Evolutionary conservation across 2,797 vertebrate genomes (phyloP).

Genomic region (Scyliorhinus canicula): DNA sequence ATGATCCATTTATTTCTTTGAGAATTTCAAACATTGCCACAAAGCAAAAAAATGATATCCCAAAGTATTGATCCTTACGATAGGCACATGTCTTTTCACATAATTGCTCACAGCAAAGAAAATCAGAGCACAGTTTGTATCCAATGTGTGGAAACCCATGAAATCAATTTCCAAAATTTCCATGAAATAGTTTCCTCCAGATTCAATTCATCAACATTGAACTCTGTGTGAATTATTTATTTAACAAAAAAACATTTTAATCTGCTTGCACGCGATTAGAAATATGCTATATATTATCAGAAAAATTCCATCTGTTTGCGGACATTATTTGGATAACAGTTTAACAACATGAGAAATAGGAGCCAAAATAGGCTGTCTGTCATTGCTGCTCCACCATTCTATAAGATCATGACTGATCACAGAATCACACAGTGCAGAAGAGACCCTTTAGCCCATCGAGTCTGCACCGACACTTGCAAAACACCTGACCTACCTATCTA

Average conservation of each 20-base stretch:
- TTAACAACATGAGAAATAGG: not conserved
- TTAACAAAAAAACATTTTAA: not conserved
- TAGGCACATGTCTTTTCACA: not conserved
- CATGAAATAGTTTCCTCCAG: not conserved
- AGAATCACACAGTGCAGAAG: no score
- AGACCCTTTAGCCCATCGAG: no score
- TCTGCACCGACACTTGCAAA: no score
- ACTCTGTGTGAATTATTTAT: slow-evolving; percentile 20
- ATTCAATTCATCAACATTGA: not conserved
- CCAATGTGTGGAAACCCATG: not conserved
- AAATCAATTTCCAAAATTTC: not conserved
- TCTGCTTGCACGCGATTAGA: not conserved
- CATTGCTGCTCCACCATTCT: not conserved
- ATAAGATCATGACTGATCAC: not conserved
- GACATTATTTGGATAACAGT: not conserved
- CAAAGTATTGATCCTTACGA: not conserved
- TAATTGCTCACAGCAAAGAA: not conserved
- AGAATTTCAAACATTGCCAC: not conserved
- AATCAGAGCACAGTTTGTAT: not conserved
- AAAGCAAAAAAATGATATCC: not conserved
- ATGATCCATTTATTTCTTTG: not conserved
- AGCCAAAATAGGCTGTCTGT: not conserved
- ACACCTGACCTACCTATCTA: no score
- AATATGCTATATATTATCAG: not conserved
- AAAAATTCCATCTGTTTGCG: not conserved